These are phyloP conservation scores for Dinoponera quadriceps DNA, from an alignment of 1,140 invertebrate species.

Conservation along the genomic window DNA sequence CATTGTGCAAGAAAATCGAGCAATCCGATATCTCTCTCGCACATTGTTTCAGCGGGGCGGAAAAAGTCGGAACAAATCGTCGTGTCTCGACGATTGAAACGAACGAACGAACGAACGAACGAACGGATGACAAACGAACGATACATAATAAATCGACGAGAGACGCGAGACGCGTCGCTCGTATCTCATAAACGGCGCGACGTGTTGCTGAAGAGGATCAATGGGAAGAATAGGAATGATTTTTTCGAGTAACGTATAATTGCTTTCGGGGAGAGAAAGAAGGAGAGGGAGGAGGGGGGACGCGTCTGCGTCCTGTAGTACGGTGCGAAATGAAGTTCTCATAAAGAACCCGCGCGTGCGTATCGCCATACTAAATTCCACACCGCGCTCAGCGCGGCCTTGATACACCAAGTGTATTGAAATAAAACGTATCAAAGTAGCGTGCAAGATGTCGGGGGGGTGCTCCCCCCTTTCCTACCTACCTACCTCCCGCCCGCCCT, in stretches of 20 bases:
- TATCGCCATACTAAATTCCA: conserved; percentile 64
- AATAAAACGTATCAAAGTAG: conserved; percentile 72
- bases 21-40: conserved; percentile 39
- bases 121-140: background rate
- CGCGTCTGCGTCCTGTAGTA: background rate
- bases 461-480: background rate
- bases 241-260: conserved; percentile 36
- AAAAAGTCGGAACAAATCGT: conserved; percentile 57
- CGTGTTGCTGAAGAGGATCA: background rate
- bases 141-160: conserved; percentile 31
- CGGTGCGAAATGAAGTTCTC: conserved; percentile 50
- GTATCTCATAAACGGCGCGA: background rate
- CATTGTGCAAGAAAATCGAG: conserved; percentile 56
- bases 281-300: background rate
- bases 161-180: conserved; percentile 20
- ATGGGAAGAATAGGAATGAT: conserved; percentile 38
- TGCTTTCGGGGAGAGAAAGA: conserved; percentile 15
- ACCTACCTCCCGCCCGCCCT: conserved; percentile 33
- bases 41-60: conserved; percentile 34
- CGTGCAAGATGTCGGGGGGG: conserved; percentile 56
- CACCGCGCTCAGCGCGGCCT: conserved; percentile 60
- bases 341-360: conserved; percentile 48
- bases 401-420: conserved; percentile 62
- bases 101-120: background rate
- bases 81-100: conserved; percentile 10